A percentile compares a stretch with the other conserved stretches of the same genome.
Evolutionary conservation across 2,797 vertebrate species (phyloP).

Genomic region (Vireo griseus): DNA sequence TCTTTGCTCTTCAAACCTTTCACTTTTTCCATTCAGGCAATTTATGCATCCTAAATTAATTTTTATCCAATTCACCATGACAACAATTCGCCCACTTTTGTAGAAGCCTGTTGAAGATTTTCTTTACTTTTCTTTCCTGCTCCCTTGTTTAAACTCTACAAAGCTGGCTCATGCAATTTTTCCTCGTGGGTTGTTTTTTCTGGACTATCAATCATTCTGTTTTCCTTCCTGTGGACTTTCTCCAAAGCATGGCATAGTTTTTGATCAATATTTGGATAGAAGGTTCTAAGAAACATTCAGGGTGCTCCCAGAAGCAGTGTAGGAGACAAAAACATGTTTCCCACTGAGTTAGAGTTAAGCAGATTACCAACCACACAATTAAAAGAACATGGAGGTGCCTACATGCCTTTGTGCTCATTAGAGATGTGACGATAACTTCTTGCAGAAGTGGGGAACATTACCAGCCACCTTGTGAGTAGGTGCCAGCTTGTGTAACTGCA

Average conservation of each 20-base stretch:
- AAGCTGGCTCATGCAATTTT: neutral
- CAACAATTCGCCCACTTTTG: neutral
- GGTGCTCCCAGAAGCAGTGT: neutral
- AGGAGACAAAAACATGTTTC: neutral
- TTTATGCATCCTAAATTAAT: neutral
- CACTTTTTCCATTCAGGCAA: neutral
- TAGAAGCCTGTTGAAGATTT: neutral
- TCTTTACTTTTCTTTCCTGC: neutral
- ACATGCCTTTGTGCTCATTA: neutral
- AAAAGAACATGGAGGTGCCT: neutral
- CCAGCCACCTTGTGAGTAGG: neutral
- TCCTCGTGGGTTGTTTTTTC: neutral
- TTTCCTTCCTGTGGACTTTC: neutral
- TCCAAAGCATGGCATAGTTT: neutral
- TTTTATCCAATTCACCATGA: neutral
- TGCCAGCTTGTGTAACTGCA: neutral
- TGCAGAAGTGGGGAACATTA: neutral
- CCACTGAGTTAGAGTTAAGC: neutral
- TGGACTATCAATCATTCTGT: neutral
- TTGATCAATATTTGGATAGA: neutral
- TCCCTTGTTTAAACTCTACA: neutral
- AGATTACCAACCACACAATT: neutral
- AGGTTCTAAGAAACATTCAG: neutral
- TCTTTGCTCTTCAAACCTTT: neutral
- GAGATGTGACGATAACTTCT: neutral